These are phyloP conservation scores for Sinhomidia bicolor DNA, from an alignment of 2,888 invertebrate genomes.

Conservation along the genomic window DNA sequence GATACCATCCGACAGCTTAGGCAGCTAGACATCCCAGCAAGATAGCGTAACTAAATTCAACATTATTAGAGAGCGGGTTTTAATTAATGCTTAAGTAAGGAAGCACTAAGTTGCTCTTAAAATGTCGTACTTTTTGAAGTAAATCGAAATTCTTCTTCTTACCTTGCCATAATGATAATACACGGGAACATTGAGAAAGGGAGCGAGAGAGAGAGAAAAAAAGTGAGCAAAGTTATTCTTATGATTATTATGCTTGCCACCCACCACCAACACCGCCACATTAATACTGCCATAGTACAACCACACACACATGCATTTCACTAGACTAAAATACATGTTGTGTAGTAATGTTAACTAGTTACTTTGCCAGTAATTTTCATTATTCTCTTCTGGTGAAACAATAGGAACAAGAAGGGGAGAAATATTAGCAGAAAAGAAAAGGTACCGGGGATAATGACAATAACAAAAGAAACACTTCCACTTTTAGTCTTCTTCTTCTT, in stretches of 20 bases:
- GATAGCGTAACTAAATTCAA: constrained; percentile 65
- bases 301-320: constrained; percentile 29
- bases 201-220: constrained; percentile 10
- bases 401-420: constrained; percentile 48
- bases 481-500: constrained; percentile 6
- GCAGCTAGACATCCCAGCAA: constrained; percentile 48
- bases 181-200: neutral
- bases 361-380: constrained; percentile 62
- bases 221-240: constrained; percentile 50
- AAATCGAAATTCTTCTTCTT: constrained; percentile 64
- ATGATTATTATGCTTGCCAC: constrained; percentile 38
- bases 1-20: constrained; percentile 60
- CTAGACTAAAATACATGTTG: constrained; percentile 18
- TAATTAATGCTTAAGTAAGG: constrained; percentile 70
- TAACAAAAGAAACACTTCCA: constrained; percentile 51
- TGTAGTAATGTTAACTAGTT: constrained; percentile 44
- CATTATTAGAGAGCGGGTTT: constrained; percentile 67
- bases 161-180: constrained; percentile 40
- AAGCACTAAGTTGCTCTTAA: constrained; percentile 56
- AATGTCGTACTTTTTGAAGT: constrained; percentile 50
- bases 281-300: constrained; percentile 9
- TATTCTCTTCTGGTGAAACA: constrained; percentile 53
- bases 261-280: constrained; percentile 19
- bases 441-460: constrained; percentile 18
- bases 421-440: constrained; percentile 21